A percentile compares a stretch with the other conserved stretches of the same genome.
Conservation (phyloP, 2,113 vertebrate species). For the Stomatorhinus ivindoensis region DNA sequence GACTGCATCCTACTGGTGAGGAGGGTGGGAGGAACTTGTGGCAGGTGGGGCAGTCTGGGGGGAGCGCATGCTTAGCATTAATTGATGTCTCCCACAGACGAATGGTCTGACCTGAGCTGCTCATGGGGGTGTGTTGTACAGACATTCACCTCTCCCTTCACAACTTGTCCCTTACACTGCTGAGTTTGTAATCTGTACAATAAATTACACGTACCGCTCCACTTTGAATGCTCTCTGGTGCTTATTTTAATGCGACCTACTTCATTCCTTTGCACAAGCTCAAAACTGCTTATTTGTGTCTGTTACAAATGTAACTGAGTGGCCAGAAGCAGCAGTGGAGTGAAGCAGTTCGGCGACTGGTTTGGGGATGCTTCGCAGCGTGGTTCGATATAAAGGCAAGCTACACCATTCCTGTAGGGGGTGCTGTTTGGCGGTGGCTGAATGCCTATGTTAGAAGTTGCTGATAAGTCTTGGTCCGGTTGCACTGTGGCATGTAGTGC, state of each 20-base stretch:
- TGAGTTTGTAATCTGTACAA: constrained; percentile 75
- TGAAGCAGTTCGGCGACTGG: neutral
- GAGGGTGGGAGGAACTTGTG: neutral
- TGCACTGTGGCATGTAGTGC: neutral
- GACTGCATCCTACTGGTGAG: neutral
- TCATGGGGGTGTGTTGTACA: neutral
- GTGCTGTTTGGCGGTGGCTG: neutral
- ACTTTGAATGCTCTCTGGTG: neutral
- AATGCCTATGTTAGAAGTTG: neutral
- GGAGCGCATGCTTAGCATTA: neutral
- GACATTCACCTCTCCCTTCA: neutral
- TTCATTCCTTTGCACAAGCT: neutral
- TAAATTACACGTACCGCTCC: constrained; percentile 50
- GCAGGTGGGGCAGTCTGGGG: neutral
- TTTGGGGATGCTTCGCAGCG: neutral
- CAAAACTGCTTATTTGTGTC: neutral
- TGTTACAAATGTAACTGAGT: neutral
- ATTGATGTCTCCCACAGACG: neutral
- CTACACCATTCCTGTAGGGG: neutral
- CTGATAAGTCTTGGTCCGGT: neutral
- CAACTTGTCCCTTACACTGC: constrained; percentile 60
- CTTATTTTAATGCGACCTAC: neutral
- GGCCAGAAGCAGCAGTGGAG: neutral
- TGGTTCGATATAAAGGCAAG: neutral
- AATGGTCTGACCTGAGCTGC: neutral